Evolutionary conservation across 1,140 invertebrate genomes (phyloP), one percentile per base, ranked within the genome.

Genomic region (Trachelipus rathkii): DNA sequence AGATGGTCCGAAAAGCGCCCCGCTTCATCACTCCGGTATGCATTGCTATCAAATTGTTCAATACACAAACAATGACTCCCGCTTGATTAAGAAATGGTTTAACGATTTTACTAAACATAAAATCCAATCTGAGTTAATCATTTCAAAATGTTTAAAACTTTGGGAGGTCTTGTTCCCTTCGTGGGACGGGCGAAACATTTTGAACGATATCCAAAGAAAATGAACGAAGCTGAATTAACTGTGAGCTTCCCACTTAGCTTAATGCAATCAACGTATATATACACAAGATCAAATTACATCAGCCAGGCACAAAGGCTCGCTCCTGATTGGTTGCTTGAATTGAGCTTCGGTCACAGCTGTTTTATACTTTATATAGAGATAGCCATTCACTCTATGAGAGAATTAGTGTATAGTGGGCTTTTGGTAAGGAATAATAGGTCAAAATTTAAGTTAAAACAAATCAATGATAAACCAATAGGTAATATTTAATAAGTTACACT

Each of bases 251-350:
- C 78, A 79, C 78, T 79, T 79, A 79, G 78, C 78, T 77, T 79
- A 79, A 79, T 79, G 78, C 78, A 79, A 79, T 79, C 78, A 79
- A 74, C 78, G 78, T 79, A 72, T 77, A 79, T 77, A 79, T 74
- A 79, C 78, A 79, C 75, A 79, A 74, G 78, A 79, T 79, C 78
- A 79, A 79, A 79, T 79, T 79, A 79, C 78, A 79, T 79, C 78
- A 79, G 76, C 78, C 78, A 76, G 78, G 74, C 75, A 79, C 78
- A 76, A 79, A 76, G 78, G 75, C 76, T 79, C 72, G 78, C 78
- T 77, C 71, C 75, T 78, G 77, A 78, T 78, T 78, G 77, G 77
- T 78, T 74, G 75, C 74, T 78, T 73, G 77, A 75, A 70, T 73
- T 72, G 77, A 74, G 74, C 68, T 78, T 78, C 74, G 74, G 77